These are phyloP conservation scores for Mesochorus sp. DNA, from an alignment of 2,888 invertebrate species.

Conservation along the genomic window DNA sequence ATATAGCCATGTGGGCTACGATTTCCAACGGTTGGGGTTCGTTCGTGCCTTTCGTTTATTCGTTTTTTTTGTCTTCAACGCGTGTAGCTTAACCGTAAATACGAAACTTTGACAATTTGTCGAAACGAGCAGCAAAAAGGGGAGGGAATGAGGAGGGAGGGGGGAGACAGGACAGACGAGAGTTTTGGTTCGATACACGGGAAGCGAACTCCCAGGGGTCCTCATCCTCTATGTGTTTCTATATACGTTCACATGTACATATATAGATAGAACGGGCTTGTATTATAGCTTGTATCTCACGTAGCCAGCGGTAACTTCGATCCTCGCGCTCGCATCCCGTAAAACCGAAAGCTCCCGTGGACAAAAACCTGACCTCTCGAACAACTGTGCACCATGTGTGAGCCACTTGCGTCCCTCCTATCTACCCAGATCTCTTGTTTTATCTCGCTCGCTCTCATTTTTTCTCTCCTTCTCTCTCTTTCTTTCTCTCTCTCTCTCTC, in stretches of 20 bases:
- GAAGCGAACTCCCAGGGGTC: conserved; percentile 36
- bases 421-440: conserved; percentile 55
- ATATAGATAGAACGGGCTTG: conserved; percentile 15
- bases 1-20: not conserved
- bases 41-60: not conserved
- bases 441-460: conserved; percentile 53
- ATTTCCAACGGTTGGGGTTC: not conserved
- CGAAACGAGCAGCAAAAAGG: conserved; percentile 36
- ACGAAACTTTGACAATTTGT: conserved; percentile 68
- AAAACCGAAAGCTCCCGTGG: conserved; percentile 76
- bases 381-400: conserved; percentile 82
- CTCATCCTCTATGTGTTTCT: conserved; percentile 14
- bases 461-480: conserved; percentile 31
- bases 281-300: conserved; percentile 36
- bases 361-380: conserved; percentile 82
- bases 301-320: conserved; percentile 38
- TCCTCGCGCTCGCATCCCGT: conserved; percentile 69
- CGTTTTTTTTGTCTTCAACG: conserved; percentile 43
- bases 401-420: conserved; percentile 78
- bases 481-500: conserved; percentile 44
- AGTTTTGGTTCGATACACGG: conserved; percentile 12
- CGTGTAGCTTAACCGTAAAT: conserved; percentile 53
- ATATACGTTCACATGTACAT: conserved; percentile 34
- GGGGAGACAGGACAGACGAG: not conserved
- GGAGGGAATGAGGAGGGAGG: not conserved